Evolutionary conservation across 2,888 invertebrate genomes (phyloP).

Genomic region (Drosophila infuscata): DNA sequence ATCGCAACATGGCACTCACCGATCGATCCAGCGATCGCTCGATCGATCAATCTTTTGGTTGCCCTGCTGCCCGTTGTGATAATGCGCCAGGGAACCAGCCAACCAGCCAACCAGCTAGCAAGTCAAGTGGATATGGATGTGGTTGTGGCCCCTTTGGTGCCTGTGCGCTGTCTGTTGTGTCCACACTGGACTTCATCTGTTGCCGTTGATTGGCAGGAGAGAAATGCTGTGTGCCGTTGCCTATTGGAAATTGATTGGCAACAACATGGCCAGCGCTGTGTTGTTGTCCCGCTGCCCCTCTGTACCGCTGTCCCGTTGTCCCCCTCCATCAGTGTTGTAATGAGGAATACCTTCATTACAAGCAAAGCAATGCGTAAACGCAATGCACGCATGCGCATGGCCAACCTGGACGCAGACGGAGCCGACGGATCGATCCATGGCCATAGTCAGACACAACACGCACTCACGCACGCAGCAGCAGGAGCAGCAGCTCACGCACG

Average conservation of each 20-base stretch:
- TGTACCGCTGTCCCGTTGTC: constrained; percentile 4
- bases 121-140: constrained; percentile 42
- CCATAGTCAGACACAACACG: constrained; percentile 40
- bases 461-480: constrained; percentile 42
- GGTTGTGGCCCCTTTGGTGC: constrained; percentile 44
- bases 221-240: constrained; percentile 42
- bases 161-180: constrained; percentile 81
- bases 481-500: constrained; percentile 34
- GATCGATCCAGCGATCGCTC: constrained; percentile 26
- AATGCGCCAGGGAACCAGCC: constrained; percentile 64
- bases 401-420: constrained; percentile 17
- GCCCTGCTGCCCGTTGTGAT: constrained; percentile 62
- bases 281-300: constrained; percentile 36
- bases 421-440: constrained; percentile 8
- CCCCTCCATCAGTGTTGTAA: constrained; percentile 56
- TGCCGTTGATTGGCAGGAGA: constrained; percentile 75
- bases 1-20: constrained; percentile 49
- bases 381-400: constrained; percentile 77
- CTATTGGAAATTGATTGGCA: constrained; percentile 78
- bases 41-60: constrained; percentile 61
- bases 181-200: constrained; percentile 82
- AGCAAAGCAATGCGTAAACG: constrained; percentile 74
- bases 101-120: constrained; percentile 9
- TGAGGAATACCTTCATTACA: constrained; percentile 81
- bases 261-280: constrained; percentile 73